Conservation (phyloP, 2,888 invertebrate genomes). For the Archips xylosteana region DNA sequence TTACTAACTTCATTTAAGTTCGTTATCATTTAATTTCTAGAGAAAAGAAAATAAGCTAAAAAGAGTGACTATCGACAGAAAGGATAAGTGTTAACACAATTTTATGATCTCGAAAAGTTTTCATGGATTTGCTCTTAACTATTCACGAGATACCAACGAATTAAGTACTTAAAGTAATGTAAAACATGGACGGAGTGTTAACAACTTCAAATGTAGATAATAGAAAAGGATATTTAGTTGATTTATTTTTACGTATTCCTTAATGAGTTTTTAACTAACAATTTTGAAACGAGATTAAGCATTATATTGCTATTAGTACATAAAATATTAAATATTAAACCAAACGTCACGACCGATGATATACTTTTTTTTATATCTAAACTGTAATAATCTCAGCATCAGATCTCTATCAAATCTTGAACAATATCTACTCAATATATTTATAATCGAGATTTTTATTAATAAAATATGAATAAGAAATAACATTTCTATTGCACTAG, state of each 20-base stretch:
- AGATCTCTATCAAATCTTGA: constrained; percentile 73
- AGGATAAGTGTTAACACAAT: constrained; percentile 44
- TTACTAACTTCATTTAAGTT: not conserved
- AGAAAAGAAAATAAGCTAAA: constrained; percentile 28
- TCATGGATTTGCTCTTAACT: constrained; percentile 40
- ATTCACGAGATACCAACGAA: constrained; percentile 64
- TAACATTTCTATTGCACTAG: constrained; percentile 82
- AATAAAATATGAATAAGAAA: constrained; percentile 76
- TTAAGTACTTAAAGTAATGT: constrained; percentile 81
- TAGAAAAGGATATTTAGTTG: constrained; percentile 18
- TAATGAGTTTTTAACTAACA: constrained; percentile 2
- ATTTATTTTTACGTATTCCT: constrained; percentile 5
- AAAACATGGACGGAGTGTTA: constrained; percentile 80
- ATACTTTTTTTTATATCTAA: constrained; percentile 61
- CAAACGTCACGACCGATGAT: constrained; percentile 57
- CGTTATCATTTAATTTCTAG: not conserved
- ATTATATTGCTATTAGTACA: constrained; percentile 20
- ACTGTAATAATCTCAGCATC: constrained; percentile 81
- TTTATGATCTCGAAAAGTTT: constrained; percentile 33
- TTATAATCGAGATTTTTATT: constrained; percentile 55
- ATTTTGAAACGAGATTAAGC: constrained; percentile 23
- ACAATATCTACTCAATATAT: constrained; percentile 62
- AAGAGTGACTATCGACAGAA: constrained; percentile 28
- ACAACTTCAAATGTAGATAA: constrained; percentile 55
- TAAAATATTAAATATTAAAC: constrained; percentile 45